Evolutionary conservation across 2,113 vertebrate genomes (phyloP).

Genomic region (Eira barbara): DNA sequence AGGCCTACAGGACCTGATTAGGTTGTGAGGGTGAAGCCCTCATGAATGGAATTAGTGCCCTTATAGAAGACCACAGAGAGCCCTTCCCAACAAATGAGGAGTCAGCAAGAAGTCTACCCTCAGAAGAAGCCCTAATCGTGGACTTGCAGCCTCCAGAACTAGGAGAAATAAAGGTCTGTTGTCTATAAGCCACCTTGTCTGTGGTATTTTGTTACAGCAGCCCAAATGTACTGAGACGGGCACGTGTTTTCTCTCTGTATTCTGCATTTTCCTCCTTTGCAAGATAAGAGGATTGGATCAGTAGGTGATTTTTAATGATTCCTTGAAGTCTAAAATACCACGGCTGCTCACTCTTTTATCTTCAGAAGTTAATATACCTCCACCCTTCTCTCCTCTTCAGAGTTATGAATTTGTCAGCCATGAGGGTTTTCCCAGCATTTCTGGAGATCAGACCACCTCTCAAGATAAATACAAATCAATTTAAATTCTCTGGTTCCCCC

Average conservation of each 20-base stretch:
- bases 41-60: neutral
- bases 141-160: neutral
- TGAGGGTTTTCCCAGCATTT: neutral
- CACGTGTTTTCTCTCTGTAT: neutral
- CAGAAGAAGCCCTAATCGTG: neutral
- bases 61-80: too few species aligned
- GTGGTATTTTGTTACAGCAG: neutral
- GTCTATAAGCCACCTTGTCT: neutral
- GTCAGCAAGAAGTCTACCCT: accelerated
- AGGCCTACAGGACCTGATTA: neutral
- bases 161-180: neutral
- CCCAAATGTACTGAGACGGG: neutral
- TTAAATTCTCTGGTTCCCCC: neutral
- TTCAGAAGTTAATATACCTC: neutral
- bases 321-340: neutral
- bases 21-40: neutral
- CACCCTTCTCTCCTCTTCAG: neutral
- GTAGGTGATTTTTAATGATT: neutral
- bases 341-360: neutral
- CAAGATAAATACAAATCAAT: neutral
- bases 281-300: neutral
- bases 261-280: neutral
- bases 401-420: neutral
- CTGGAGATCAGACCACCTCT: neutral
- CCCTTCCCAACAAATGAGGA: neutral